Base-by-base conservation (phyloP, 2,797 vertebrate species). In the Toxotes lorentzi region DNA sequence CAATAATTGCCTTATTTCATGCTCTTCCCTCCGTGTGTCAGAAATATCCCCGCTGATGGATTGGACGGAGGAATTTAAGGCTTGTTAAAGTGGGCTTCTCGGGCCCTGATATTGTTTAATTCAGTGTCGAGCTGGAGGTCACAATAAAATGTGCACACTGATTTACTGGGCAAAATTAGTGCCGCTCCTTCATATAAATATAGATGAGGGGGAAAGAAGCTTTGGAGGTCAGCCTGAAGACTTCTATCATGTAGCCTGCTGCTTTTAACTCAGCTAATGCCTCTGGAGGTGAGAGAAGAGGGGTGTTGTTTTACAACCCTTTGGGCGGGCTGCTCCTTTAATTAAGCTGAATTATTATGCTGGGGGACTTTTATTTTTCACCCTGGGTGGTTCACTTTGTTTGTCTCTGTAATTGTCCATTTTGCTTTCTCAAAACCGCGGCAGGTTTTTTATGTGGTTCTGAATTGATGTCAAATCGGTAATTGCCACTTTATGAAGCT, bases 1-100 rank as follows among this genome's bases (percentile, higher is more conserved):
- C 94, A 94, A 96, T 96, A 96, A 96, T 96, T 95, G 95, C 94
- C 91, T 95, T 95, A 95, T 96, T 96, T 96, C 95, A 95, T 95
- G 95, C 94, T 95, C 94, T 94, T 95, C 92, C 89, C 91, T 84
- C 91, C 56, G 88, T 90, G 94, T 95, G 94, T 95, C 94, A 94
- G 90, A 95, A 93, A 94, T 92, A 89, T 91, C 93, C 89, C 86
- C 76, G 83, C 92, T 95, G 95, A 95, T 94, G 93, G 94, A 95
- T 94, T 93, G 93, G 90, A 93, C 70, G 85, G 89, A 91, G 90
- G 92, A 93, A 92, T 95, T 94, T 92, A 93, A 93, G 91, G 93
- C 93, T 93, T 94, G 94, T 95, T 96, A 94, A 93, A 92, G 93
- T 82, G 59, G 87, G 88, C 93, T 94, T 89, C 92, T 94, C 83